Evolutionary conservation across 2,888 invertebrate genomes (phyloP).

Genomic region (Scrobipalpa atriplicella): DNA sequence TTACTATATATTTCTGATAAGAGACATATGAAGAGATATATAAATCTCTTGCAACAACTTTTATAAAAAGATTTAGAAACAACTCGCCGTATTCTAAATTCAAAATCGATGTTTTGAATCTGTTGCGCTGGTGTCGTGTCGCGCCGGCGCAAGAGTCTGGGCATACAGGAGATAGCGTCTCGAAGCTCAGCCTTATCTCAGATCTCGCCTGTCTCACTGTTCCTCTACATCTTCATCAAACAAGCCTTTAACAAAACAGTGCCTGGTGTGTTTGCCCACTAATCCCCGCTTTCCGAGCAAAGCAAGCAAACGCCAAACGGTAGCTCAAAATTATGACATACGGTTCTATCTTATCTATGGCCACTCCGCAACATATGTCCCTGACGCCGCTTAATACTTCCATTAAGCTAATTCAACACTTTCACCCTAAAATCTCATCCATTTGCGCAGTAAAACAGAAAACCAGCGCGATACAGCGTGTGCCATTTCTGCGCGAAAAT

Average conservation of each 20-base stretch:
- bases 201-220: slow-evolving; percentile 63
- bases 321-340: slow-evolving; percentile 78
- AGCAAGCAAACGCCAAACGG: slow-evolving; percentile 76
- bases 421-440: slow-evolving; percentile 66
- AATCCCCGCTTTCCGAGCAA: slow-evolving; percentile 70
- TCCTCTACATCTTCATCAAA: slow-evolving; percentile 71
- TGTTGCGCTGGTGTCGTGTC: slow-evolving; percentile 32
- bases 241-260: slow-evolving; percentile 63
- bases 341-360: slow-evolving; percentile 79
- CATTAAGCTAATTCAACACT: slow-evolving; percentile 71
- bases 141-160: slow-evolving; percentile 29
- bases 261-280: slow-evolving; percentile 68
- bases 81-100: background rate
- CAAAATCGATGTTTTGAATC: slow-evolving; percentile 28
- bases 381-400: slow-evolving; percentile 71
- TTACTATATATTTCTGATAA: no score
- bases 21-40: no score
- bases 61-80: background rate
- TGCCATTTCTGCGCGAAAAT: slow-evolving; percentile 46
- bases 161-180: slow-evolving; percentile 43
- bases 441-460: slow-evolving; percentile 51
- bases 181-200: slow-evolving; percentile 59
- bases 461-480: slow-evolving; percentile 58
- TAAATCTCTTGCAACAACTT: no score
- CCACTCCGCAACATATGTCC: slow-evolving; percentile 79